A percentile compares a stretch with the other conserved stretches of the same genome.
Conservation (phyloP, 2,888 invertebrate genomes). For the Stegophylla sp. region DNA sequence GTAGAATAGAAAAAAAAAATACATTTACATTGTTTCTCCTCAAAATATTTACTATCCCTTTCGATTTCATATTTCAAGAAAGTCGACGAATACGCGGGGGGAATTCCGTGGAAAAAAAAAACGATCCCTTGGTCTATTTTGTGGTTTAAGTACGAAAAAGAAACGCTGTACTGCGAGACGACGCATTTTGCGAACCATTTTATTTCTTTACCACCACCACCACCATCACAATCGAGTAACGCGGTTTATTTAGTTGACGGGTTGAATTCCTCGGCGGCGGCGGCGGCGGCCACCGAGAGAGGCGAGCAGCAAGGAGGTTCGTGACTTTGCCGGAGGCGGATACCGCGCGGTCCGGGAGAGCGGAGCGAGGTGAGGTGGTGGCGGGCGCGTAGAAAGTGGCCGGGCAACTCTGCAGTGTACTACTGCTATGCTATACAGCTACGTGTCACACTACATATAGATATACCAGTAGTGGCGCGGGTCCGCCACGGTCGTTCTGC, state of each 20-base stretch:
- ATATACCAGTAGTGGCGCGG: no score
- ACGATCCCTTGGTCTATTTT: no score
- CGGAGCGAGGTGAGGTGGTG: not conserved
- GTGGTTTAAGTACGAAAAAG: no score
- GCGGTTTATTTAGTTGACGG: not conserved
- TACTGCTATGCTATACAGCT: no score
- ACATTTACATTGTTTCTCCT: no score
- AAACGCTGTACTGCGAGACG: not conserved
- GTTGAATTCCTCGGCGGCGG: not conserved
- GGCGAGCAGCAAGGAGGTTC: not conserved
- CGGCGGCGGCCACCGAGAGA: slow-evolving; percentile 11
- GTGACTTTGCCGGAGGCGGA: not conserved
- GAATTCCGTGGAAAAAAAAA: no score
- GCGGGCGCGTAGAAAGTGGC: slow-evolving; percentile 18
- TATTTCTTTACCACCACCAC: not conserved
- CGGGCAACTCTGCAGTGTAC: not conserved
- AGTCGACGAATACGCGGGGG: no score
- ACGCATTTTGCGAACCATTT: slow-evolving; percentile 26
- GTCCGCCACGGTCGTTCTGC: not conserved
- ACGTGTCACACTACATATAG: no score
- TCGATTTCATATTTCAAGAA: no score
- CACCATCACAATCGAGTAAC: not conserved
- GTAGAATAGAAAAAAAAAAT: no score
- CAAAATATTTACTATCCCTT: no score
- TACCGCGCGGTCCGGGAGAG: not conserved